Evolutionary conservation across 2,797 vertebrate species (phyloP), one percentile per base, ranked within the genome.

Genomic region (Glossophaga mutica): DNA sequence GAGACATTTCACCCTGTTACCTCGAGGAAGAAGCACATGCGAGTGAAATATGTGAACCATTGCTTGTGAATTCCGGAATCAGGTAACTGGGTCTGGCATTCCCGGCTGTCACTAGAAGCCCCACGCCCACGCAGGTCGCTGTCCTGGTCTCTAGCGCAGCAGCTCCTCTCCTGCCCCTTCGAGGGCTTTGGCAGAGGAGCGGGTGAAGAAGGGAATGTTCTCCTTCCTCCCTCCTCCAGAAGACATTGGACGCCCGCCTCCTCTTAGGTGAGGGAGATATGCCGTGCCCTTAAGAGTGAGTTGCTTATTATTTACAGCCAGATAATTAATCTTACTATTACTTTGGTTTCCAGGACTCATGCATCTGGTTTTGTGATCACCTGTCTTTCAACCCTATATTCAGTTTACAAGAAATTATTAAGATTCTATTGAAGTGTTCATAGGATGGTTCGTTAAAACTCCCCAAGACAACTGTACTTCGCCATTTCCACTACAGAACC

Each of bases 1-100:
- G 62, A 92, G 82, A 3, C n/a, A 21, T 5, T 82, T 94, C 67
- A 67, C 42, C 32, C 34, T 90, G 12, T 68, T 77, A 34, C 79
- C 90, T 65, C 76, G 15, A 37, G 55, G 11, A 73, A 79, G 22
- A 83, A 83, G 6, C 42, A 83, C 67, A 59, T 84, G 44, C 39
- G 3, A 83, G 67, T 18, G 5, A 67, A 24, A n/a, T 57, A 32
- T 26, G 83, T 73, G 19, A 79, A 57, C 6, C 5, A 44, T 68
- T 44, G 42, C 5, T 85, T 92, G 26, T 78, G 50, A 78, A 26
- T 74, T 70, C 12, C 78, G 0, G 34, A 68, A 79, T n/a, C 62
- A 26, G 8, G 21, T 62, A 29, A 32, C 32, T 78, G 32, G 5
- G 6, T 34, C 10, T 34, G 29, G 83, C 4, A n/a, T 1, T 76